phyloP scores from a whole-genome alignment of 2,797 vertebrate species.

The Enteromius trimaculatus region DNA sequence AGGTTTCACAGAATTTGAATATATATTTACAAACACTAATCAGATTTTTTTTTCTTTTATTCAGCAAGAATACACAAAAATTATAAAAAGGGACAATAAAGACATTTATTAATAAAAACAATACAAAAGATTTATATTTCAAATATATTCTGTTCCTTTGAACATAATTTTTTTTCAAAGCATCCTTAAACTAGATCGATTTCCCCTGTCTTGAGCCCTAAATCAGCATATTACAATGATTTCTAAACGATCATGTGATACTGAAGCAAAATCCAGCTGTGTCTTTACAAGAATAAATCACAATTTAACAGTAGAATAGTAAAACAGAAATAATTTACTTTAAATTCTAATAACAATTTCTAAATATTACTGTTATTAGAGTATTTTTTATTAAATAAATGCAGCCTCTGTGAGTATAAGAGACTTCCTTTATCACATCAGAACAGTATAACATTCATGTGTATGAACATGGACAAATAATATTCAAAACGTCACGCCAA shows the following conservation, averaged over 20 bases:
- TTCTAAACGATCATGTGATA: neutral
- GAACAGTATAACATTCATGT: neutral
- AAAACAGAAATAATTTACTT: neutral
- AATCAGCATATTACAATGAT: too few species aligned
- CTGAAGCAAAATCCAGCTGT: constrained; percentile 1
- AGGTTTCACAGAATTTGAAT: neutral
- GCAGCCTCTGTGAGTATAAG: neutral
- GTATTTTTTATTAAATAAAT: neutral
- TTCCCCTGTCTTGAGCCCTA: neutral
- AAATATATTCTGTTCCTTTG: neutral
- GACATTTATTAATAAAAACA: neutral
- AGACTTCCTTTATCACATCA: neutral
- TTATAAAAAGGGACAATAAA: neutral
- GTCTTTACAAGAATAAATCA: neutral
- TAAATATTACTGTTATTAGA: neutral
- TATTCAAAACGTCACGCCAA: neutral
- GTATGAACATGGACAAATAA: neutral
- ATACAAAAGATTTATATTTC: neutral
- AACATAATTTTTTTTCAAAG: neutral
- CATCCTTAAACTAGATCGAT: neutral
- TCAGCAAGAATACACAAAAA: neutral
- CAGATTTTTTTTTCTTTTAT: neutral
- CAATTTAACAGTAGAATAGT: neutral
- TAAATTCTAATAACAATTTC: neutral
- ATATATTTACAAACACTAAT: neutral